Base-by-base conservation (phyloP, 1,140 invertebrate genomes). In the Augochlora pura region DNA sequence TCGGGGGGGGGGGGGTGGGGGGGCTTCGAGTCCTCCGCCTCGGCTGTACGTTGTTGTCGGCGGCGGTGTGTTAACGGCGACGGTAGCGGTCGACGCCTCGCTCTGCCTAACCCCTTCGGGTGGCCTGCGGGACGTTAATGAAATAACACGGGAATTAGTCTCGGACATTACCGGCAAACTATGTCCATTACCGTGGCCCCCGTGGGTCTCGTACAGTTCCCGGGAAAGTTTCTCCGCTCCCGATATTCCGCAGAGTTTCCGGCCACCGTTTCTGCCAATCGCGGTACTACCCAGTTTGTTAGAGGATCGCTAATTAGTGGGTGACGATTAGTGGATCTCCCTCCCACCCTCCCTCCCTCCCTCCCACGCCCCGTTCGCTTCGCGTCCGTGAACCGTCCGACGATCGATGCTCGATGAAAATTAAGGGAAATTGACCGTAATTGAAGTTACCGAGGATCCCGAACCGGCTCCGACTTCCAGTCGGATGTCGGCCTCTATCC, bases 101-200 rank as follows among this genome's bases (percentile, higher is more conserved):
- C 76, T n/a, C n/a, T 81, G 80, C 67, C 77, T 80, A 80, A 86
- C 83, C 91, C 90, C 89, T 88, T 81, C 81, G 90, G 85, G n/a
- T n/a, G 87, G 91, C 88, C 88, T 89, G 90, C 82, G 89, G 91
- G 90, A 92, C 90, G 91, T 92, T 93, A 93, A 93, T 93, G 91
- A 93, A 93, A 93, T 93, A 93, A 93, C 92, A 93, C 91, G 92
- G 91, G 91, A 91, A 93, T 93, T 93, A 93, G 92, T 93, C 91
- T 92, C 91, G 92, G 92, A 93, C 92, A 93, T 93, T 93, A 93
- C 90, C 91, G 86, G 85, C 91, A 89, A 93, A 93, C 92, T 93
- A 93, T 93, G 92, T 91, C 91, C 92, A 93, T 93, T 93, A 93
- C 87, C 87, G 85, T 81, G 88, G 77, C 82, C 87, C 59, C 23